A percentile compares a stretch with the other conserved stretches of the same genome.
Conservation (phyloP, 2,888 invertebrate species). For the Scaptomyza parva region DNA sequence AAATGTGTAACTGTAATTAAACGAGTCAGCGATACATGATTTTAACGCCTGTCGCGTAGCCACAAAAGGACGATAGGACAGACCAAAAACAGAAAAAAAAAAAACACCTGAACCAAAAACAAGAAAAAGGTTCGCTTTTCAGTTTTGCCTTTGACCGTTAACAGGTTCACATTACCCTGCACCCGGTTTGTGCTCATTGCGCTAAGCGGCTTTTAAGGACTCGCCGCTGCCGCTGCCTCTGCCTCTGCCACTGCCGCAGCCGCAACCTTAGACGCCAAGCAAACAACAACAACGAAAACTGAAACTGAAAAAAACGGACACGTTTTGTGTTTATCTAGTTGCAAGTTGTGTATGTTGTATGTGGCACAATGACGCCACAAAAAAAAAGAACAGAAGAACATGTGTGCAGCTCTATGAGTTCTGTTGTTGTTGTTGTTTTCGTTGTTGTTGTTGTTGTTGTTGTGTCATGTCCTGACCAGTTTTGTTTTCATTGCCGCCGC, state of each 20-base stretch:
- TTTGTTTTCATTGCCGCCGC: constrained; percentile 81
- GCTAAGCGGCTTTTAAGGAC: constrained; percentile 80
- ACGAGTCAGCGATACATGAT: constrained; percentile 80
- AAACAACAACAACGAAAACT: neutral
- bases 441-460: constrained; percentile 19
- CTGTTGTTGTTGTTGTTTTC: constrained; percentile 4
- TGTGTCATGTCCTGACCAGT: constrained; percentile 78
- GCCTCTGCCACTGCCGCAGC: too few relatives aligned
- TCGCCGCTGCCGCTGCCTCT: too few relatives aligned
- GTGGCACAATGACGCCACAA: constrained; percentile 71
- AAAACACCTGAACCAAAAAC: constrained; percentile 47
- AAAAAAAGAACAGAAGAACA: constrained; percentile 53
- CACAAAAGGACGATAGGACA: constrained; percentile 34
- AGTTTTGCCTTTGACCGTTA: constrained; percentile 29
- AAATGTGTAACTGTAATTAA: constrained; percentile 76
- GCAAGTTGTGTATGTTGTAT: constrained; percentile 33
- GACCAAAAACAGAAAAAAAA: neutral
- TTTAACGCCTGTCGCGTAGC: constrained; percentile 76
- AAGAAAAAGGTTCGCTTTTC: constrained; percentile 3
- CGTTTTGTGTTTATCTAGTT: constrained; percentile 68
- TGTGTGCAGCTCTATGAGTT: constrained; percentile 58
- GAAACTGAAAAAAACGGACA: constrained; percentile 16
- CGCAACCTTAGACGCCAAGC: constrained; percentile 16
- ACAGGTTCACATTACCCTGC: constrained; percentile 71
- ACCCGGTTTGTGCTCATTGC: constrained; percentile 36